Conservation (phyloP, 2,113 vertebrate species). For the Lepus europaeus region DNA sequence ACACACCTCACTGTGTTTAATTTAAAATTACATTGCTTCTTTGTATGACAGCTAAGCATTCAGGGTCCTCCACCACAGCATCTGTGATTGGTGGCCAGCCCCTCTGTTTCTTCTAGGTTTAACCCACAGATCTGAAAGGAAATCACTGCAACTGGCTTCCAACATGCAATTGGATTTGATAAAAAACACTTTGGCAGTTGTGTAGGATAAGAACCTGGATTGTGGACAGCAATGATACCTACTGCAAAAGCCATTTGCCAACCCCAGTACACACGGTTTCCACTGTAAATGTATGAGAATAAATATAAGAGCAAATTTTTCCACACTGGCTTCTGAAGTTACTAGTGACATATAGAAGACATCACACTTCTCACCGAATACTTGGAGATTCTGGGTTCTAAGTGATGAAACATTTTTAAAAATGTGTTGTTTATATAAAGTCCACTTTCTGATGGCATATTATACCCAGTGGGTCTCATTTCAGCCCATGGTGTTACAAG, state of each 20-base stretch:
- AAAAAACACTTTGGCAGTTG: neutral
- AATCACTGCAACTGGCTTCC: neutral
- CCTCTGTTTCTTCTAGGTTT: neutral
- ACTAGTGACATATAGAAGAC: neutral
- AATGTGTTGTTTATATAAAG: constrained; percentile 19
- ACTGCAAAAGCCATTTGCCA: neutral
- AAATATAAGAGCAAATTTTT: neutral
- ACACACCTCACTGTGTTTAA: neutral
- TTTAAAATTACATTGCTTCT: constrained; percentile 11
- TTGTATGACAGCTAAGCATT: constrained; percentile 13
- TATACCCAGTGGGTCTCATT: constrained; percentile 6
- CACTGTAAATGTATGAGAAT: neutral
- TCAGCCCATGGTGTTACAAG: neutral
- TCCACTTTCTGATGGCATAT: neutral
- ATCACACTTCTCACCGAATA: neutral
- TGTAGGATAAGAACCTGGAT: neutral
- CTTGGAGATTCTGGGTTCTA: neutral
- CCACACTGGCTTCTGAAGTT: neutral
- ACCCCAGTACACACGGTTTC: neutral
- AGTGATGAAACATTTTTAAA: neutral
- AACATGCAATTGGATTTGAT: neutral
- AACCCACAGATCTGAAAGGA: neutral
- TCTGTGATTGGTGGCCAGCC: neutral
- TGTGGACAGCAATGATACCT: neutral
- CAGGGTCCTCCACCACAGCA: neutral